Percentiles rank a stretch among this genome's conserved stretches.
Conservation (phyloP, 2,113 vertebrate species). For the Acanthochromis polyacanthus region DNA sequence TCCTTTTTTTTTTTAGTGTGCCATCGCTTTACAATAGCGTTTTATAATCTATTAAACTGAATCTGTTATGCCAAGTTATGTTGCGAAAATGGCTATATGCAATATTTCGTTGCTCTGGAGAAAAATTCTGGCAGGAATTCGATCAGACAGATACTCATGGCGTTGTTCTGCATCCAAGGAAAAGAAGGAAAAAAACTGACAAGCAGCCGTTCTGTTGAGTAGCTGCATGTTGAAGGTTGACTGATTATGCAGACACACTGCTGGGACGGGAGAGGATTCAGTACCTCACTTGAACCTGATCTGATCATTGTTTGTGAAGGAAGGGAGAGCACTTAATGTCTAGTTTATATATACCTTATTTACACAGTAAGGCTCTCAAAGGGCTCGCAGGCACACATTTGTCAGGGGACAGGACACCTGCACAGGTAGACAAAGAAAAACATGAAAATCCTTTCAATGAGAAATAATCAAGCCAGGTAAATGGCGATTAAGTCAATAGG, state of each 20-base stretch:
- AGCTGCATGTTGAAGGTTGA: constrained; percentile 27
- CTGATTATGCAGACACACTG: constrained; percentile 16
- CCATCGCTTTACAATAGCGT: constrained; percentile 44
- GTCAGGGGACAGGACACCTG: not conserved
- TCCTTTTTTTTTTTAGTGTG: constrained; percentile 65
- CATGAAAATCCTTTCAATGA: not conserved
- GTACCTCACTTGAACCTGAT: constrained; percentile 13
- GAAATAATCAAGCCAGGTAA: not conserved
- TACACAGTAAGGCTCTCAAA: constrained; percentile 26
- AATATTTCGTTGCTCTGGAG: constrained; percentile 13
- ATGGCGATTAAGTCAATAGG: not conserved
- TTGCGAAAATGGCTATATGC: constrained; percentile 10
- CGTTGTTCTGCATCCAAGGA: not conserved
- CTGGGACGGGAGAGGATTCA: not conserved
- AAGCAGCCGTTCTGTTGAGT: constrained; percentile 7
- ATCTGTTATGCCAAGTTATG: constrained; percentile 54
- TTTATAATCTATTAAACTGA: constrained; percentile 56
- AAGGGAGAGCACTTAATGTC: constrained; percentile 7
- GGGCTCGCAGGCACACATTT: constrained; percentile 6
- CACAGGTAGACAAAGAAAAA: constrained; percentile 7
- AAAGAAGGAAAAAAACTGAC: constrained; percentile 5
- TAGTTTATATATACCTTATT: constrained; percentile 13
- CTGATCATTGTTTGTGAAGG: constrained; percentile 25
- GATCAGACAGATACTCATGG: constrained; percentile 15
- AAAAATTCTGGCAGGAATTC: constrained; percentile 8